A percentile compares a stretch with the other conserved stretches of the same genome.
phyloP scores from a whole-genome alignment of 1,140 invertebrate species.

The Heliconius hermathena region DNA sequence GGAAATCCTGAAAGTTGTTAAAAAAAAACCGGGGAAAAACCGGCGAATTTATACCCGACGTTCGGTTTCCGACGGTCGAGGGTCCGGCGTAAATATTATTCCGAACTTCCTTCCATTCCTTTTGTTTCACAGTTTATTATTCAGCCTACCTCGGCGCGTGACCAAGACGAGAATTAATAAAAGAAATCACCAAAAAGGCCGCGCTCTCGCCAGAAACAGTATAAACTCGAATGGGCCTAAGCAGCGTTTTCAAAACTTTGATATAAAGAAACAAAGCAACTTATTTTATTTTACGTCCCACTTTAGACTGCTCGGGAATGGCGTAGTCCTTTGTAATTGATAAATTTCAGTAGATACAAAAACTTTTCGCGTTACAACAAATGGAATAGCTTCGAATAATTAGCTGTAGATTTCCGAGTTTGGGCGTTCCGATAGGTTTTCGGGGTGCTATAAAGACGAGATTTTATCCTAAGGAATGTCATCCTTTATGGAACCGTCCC shows the following conservation, averaged over 20 bases:
- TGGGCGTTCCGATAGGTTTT: slow-evolving; percentile 34
- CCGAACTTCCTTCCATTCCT: slow-evolving; percentile 64
- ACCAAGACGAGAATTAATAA: slow-evolving; percentile 47
- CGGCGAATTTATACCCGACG: slow-evolving; percentile 66
- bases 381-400: slow-evolving; percentile 58
- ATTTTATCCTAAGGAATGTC: slow-evolving; percentile 63
- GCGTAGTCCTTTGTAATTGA: slow-evolving; percentile 62
- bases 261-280: slow-evolving; percentile 60
- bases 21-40: slow-evolving; percentile 69
- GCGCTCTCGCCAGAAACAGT: slow-evolving; percentile 39
- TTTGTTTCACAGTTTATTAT: slow-evolving; percentile 76
- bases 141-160: slow-evolving; percentile 45
- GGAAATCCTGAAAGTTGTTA: slow-evolving; percentile 63
- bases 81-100: slow-evolving; percentile 69
- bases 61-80: slow-evolving; percentile 62
- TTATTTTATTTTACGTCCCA: slow-evolving; percentile 59
- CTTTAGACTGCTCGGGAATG: slow-evolving; percentile 52
- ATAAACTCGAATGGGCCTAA: slow-evolving; percentile 52
- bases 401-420: slow-evolving; percentile 50
- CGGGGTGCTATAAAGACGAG: slow-evolving; percentile 57
- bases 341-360: slow-evolving; percentile 63
- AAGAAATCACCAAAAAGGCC: slow-evolving; percentile 48
- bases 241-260: slow-evolving; percentile 61
- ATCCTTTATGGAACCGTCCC: slow-evolving; percentile 67
- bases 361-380: slow-evolving; percentile 52